Conservation (phyloP, 2,888 invertebrate genomes). For the Entomobrya multifasciata region DNA sequence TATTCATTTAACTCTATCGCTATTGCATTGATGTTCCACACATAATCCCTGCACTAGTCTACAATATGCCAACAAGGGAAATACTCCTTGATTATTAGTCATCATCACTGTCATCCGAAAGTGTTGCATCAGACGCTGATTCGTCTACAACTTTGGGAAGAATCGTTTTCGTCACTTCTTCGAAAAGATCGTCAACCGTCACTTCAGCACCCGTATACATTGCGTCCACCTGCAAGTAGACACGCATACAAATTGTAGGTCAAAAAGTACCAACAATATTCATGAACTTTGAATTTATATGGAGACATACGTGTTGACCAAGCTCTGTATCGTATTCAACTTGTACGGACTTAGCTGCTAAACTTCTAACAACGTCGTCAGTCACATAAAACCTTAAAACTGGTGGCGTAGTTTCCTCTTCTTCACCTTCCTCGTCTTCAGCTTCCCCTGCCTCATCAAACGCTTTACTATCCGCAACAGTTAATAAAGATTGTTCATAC, state of each 20-base stretch:
- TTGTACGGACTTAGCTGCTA: conserved; percentile 73
- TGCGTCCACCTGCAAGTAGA: conserved; percentile 15
- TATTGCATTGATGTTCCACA: too few relatives aligned
- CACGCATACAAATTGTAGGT: too few relatives aligned
- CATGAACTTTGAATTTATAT: too few relatives aligned
- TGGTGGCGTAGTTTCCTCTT: conserved; percentile 5
- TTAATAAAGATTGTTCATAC: conserved; percentile 1
- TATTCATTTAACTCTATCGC: too few relatives aligned
- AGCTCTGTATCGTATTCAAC: conserved; percentile 62
- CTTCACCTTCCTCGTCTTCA: conserved; percentile 35
- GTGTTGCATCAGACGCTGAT: conserved; percentile 61
- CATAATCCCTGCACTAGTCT: too few relatives aligned
- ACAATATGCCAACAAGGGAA: too few relatives aligned
- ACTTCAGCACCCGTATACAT: conserved; percentile 45
- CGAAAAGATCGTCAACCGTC: conserved; percentile 59
- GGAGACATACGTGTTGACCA: conserved; percentile 39
- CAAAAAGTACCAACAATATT: too few relatives aligned
- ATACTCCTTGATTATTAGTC: background rate
- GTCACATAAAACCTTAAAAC: conserved; percentile 27
- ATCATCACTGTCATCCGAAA: conserved; percentile 62
- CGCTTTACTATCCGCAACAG: conserved; percentile 1
- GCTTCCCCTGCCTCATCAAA: conserved; percentile 38
- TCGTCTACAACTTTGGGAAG: conserved; percentile 51
- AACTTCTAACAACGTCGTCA: conserved; percentile 43
- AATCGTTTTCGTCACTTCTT: conserved; percentile 47